Conservation (phyloP, 2,888 invertebrate genomes). For the Chymomyza procnemis region DNA sequence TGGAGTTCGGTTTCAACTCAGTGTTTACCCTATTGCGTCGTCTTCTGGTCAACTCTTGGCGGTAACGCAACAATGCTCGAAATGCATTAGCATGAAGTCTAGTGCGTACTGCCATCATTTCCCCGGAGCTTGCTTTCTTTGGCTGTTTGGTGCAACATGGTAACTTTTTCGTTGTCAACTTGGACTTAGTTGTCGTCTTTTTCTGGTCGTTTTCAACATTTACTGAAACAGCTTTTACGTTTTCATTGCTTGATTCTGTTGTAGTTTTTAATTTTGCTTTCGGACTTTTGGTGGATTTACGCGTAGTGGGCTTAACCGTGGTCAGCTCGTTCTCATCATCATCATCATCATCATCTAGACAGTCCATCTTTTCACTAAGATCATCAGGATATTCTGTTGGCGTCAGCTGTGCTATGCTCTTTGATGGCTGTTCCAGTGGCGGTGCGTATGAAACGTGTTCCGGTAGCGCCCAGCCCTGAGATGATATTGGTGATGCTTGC, state of each 20-base stretch:
- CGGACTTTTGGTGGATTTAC: not conserved
- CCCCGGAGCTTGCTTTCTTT: not conserved
- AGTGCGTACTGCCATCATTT: not conserved
- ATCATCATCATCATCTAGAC: not conserved
- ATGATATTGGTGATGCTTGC: not conserved
- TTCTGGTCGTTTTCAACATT: conserved; percentile 10
- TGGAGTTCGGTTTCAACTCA: conserved; percentile 22
- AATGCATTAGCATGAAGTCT: conserved; percentile 27
- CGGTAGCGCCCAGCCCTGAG: no score
- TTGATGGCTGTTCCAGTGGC: not conserved
- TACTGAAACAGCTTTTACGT: not conserved
- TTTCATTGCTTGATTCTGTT: not conserved
- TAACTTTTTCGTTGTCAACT: conserved; percentile 21
- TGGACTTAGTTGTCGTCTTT: conserved; percentile 1
- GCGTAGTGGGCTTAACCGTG: not conserved
- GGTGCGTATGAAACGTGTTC: conserved; percentile 7
- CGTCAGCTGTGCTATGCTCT: not conserved
- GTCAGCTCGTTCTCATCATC: not conserved
- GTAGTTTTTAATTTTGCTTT: conserved; percentile 5
- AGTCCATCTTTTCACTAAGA: not conserved
- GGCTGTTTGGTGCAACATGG: conserved; percentile 34
- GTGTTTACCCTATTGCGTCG: not conserved
- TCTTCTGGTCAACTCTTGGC: conserved; percentile 8
- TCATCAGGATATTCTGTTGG: not conserved
- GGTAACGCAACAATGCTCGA: conserved; percentile 31